Base-by-base conservation (phyloP, 2,113 vertebrate species). In the Polypterus bichir region DNA sequence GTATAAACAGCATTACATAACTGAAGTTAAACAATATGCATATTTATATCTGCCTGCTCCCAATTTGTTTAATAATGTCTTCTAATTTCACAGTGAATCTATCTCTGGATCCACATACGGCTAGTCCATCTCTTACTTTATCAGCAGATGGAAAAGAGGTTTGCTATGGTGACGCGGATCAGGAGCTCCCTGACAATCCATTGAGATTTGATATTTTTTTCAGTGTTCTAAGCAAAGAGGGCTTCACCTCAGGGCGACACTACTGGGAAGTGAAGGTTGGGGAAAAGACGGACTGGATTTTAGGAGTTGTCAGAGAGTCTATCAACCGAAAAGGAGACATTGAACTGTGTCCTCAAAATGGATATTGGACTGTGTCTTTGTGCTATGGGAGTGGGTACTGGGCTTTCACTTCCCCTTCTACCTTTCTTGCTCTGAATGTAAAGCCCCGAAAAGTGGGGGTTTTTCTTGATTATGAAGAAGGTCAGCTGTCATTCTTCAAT, bases 251-350 rank as follows among this genome's bases (percentile, higher is more conserved):
- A 3, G 62, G 57, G 46, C 57, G 11, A 56, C 62, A 58, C 48
- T 53, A 10, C 56, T 64, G 62, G 62, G 62, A 64, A 57, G 62
- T 64, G 57, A 57, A 49, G 44, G 62, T 64, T 27, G 56, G 6
- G 5, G 56, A 58, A 3, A 64, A 56, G 54, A 45, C 49, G 3
- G 44, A 48, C 56, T 64, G 62, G 62, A 47, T 49, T 48, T 11
- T 64, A 5, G 62, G 62, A 5, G 62, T 64, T 9, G 62, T 57
- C 62, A 59, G 44, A 56, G 10, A 44, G 4, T 59, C 62, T 4
- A 49, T 64, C 3, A 48, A 47, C 48, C 6, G 62, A 44, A 64
- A 64, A 45, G 46, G 56, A 48, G 46, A 58, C 46, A 44, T 64
- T 48, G 52, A 47, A 1, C 62, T 57, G 4, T 47, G 48, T 6